Conservation (phyloP, 1,140 invertebrate genomes). For the Zophobas atratus region DNA sequence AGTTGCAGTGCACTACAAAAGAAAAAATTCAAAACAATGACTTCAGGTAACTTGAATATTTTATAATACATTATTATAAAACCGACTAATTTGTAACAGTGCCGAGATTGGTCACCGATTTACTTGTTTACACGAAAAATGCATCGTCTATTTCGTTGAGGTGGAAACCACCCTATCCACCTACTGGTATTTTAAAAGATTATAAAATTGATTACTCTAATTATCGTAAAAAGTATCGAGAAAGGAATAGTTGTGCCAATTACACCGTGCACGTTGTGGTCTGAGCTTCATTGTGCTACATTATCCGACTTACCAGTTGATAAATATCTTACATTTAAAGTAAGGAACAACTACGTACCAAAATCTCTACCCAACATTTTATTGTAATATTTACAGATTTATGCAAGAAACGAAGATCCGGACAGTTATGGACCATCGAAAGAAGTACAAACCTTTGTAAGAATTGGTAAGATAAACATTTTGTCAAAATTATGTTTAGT, state of each 20-base stretch:
- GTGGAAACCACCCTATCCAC: constrained; percentile 9
- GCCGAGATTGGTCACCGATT: not conserved
- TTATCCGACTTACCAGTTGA: not conserved
- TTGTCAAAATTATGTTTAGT: too few species aligned
- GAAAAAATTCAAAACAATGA: too few species aligned
- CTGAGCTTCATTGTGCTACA: constrained; percentile 1
- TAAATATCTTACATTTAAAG: not conserved
- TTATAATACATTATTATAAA: too few species aligned
- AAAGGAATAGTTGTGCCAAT: too few species aligned
- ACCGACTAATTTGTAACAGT: not conserved
- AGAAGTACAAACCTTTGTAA: not conserved
- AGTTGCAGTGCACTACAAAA: too few species aligned
- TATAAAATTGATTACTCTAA: not conserved
- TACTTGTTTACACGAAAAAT: not conserved
- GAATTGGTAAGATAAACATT: not conserved
- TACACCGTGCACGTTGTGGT: not conserved
- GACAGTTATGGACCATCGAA: not conserved
- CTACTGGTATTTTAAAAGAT: constrained; percentile 7
- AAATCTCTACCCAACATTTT: not conserved
- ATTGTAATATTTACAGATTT: not conserved
- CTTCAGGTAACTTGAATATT: too few species aligned
- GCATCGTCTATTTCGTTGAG: not conserved
- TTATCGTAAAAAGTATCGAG: not conserved
- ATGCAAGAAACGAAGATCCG: not conserved
- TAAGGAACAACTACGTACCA: not conserved